phyloP scores from a whole-genome alignment of 2,888 invertebrate genomes.

The Eretmocerus hayati region DNA sequence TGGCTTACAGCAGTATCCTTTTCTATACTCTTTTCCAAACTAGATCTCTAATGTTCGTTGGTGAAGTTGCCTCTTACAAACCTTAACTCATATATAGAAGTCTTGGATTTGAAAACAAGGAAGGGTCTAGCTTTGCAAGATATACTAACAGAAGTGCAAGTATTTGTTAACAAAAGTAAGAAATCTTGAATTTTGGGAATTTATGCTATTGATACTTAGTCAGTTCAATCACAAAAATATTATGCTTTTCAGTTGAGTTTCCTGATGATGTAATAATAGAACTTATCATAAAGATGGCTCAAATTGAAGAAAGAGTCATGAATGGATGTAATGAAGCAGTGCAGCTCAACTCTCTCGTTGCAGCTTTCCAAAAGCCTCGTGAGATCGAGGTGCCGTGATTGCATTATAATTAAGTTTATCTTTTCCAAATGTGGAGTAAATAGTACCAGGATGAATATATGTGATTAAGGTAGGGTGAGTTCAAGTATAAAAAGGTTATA shows the following conservation, averaged over 20 bases:
- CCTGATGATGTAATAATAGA: slow-evolving; percentile 71
- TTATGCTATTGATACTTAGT: background rate
- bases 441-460: no score
- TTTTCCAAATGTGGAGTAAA: no score
- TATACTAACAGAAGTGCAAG: slow-evolving; percentile 86
- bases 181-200: background rate
- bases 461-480: no score
- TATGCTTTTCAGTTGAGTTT: slow-evolving; percentile 68
- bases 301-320: slow-evolving; percentile 79
- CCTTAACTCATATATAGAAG: slow-evolving; percentile 51
- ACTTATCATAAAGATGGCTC: slow-evolving; percentile 79
- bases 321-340: slow-evolving; percentile 84
- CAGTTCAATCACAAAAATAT: slow-evolving; percentile 10
- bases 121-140: slow-evolving; percentile 92
- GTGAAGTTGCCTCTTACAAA: slow-evolving; percentile 10
- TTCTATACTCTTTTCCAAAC: slow-evolving; percentile 21
- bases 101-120: slow-evolving; percentile 73
- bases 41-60: background rate
- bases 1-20: slow-evolving; percentile 75
- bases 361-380: slow-evolving; percentile 77
- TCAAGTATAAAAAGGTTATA: no score
- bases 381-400: slow-evolving; percentile 40
- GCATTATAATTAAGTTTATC: background rate
- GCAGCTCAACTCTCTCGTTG: slow-evolving; percentile 81
- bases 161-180: slow-evolving; percentile 77